Evolutionary conservation across 2,797 vertebrate species (phyloP).

Genomic region (Chaetodon trifasciatus): DNA sequence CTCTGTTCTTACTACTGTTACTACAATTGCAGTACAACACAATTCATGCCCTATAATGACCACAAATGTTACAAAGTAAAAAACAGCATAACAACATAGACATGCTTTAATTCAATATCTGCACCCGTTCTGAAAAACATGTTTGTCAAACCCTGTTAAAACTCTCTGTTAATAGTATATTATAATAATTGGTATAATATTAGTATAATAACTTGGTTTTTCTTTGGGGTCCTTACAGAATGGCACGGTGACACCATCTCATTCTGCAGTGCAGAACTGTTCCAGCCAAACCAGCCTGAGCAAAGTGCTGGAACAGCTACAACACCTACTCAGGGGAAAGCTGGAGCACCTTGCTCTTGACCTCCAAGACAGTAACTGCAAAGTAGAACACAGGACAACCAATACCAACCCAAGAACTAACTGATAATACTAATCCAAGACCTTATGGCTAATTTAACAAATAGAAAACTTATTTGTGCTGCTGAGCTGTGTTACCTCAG

Average conservation of each 20-base stretch:
- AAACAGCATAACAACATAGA: neutral
- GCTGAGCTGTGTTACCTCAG: neutral
- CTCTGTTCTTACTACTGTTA: neutral
- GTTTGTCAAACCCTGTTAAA: neutral
- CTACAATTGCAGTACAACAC: neutral
- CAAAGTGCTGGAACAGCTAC: conserved; percentile 30
- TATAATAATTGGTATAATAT: no score
- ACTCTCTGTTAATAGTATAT: neutral
- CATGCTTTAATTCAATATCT: neutral
- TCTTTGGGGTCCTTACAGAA: conserved; percentile 46
- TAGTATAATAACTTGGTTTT: neutral
- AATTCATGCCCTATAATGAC: neutral
- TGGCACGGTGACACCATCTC: neutral
- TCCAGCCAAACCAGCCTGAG: conserved; percentile 10
- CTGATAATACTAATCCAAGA: neutral
- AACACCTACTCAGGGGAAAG: conserved; percentile 54
- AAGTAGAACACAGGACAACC: neutral
- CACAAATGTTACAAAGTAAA: neutral
- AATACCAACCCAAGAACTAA: no score
- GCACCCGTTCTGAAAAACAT: neutral
- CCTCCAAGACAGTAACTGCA: conserved; percentile 24
- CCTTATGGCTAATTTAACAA: neutral
- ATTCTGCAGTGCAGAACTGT: neutral
- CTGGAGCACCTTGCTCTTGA: conserved; percentile 44
- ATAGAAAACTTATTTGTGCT: neutral